Evolutionary conservation across 2,113 vertebrate species (phyloP), one percentile per base, ranked within the genome.

Genomic region (Clupea harengus): DNA sequence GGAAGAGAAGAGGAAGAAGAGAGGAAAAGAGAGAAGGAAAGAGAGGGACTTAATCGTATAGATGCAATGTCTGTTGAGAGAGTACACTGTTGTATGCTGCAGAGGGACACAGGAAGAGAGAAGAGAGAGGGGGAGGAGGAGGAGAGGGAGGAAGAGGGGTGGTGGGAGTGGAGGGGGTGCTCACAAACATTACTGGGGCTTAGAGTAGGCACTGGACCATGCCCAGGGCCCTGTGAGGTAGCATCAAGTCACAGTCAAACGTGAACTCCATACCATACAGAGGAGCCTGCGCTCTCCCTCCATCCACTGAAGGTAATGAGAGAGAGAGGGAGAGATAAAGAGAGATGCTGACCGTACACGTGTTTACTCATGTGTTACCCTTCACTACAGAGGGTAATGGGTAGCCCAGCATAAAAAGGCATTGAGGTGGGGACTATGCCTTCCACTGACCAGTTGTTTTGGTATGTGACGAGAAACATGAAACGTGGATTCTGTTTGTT

Each of bases 81-180:
- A 87, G 85, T 87, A 91, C 85, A 90, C 85, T 86, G 88, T 87
- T 90, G 91, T 92, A 89, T 91, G 84, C 64, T 60, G 82, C 87
- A 84, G 85, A 49, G 82, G 44, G 57, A 47, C 22, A 39, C 10
- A 20, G 64, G 39, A 54, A 49, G 67, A 45, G 84, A 54, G 84
- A 28, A 0, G 25, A 45, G 45, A 11, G 80, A 54, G 32, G 67
- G 60, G 80, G 13, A 9, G 82, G 22, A 28, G 25, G 44, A 67
- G 49, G 82, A 80, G 83, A 39, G 7, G 81, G 85, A 54, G 64
- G 78, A 82, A 49, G 44, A 52, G n/a, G 4, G 81, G 83, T 67
- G 80, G 6, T 47, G 67, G 81, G 82, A 64, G 44, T 81, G 75
- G 82, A 82, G n/a, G 72, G 72, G 52, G 49, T 57, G 86, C 28